Evolutionary conservation across 64 coral and sea anemone species (phyloP).

Genomic region (Stichodactyla helianthus): DNA sequence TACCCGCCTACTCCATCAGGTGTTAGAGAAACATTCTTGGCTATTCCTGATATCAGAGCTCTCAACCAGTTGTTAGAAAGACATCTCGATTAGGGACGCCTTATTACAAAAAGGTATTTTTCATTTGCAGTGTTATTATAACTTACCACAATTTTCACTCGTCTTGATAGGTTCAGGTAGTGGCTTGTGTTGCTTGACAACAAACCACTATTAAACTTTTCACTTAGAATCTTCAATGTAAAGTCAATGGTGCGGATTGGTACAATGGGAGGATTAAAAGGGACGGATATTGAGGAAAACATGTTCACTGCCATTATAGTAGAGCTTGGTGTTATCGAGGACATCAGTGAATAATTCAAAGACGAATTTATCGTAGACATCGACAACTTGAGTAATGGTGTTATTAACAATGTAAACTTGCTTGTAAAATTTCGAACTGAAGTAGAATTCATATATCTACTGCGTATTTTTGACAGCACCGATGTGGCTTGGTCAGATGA

Average conservation of each 20-base stretch:
- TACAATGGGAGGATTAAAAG: neutral
- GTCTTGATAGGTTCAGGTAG: neutral
- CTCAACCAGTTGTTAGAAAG: too few relatives aligned
- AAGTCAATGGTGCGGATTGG: neutral
- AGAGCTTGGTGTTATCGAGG: neutral
- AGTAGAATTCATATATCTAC: neutral
- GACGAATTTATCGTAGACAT: neutral
- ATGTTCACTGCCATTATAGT: neutral
- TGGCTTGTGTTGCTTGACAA: neutral
- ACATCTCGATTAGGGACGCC: too few relatives aligned
- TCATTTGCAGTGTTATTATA: neutral
- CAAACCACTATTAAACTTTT: neutral
- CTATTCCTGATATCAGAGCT: too few relatives aligned
- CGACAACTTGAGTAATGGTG: neutral
- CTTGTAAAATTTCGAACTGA: neutral
- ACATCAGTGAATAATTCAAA: neutral
- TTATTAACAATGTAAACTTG: neutral
- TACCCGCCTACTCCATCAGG: too few relatives aligned
- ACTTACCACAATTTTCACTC: neutral
- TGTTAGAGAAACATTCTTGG: too few relatives aligned
- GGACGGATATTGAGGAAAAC: neutral
- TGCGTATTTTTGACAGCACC: neutral
- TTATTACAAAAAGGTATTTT: too few relatives aligned
- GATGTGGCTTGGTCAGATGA: neutral
- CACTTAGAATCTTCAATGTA: neutral